phyloP scores from a whole-genome alignment of 64 coral and sea anemone genomes.

The Astreopora myriophthalma region DNA sequence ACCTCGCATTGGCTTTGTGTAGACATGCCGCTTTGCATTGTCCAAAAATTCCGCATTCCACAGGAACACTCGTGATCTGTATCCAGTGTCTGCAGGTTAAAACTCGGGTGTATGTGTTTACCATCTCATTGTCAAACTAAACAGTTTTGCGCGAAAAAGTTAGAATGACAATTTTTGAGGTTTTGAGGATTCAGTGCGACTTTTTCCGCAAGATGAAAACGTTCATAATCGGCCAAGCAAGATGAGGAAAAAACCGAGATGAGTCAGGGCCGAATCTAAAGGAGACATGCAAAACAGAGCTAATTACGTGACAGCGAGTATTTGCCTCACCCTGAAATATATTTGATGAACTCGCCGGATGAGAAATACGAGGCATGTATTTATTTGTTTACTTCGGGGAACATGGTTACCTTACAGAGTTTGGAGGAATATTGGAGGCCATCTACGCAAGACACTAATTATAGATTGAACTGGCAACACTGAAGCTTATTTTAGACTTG shows the following conservation, averaged over 20 bases:
- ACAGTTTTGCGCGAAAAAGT: not conserved
- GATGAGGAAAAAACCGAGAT: not conserved
- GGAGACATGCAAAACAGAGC: not conserved
- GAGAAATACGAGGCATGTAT: constrained; percentile 40
- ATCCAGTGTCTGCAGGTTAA: not conserved
- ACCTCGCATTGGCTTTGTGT: not conserved
- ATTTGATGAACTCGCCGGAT: constrained; percentile 20
- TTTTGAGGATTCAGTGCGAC: not conserved
- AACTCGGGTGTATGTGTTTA: not conserved
- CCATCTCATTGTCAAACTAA: not conserved
- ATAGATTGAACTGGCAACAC: not conserved
- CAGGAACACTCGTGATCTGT: not conserved
- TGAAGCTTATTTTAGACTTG: not conserved
- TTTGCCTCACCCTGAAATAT: not conserved
- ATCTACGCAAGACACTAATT: not conserved
- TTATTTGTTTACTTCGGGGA: constrained; percentile 57
- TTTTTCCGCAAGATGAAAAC: not conserved
- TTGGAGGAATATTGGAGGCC: not conserved
- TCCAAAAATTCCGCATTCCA: constrained; percentile 55
- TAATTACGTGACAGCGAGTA: constrained; percentile 23
- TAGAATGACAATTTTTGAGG: not conserved
- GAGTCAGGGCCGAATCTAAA: not conserved
- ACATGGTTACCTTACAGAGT: not conserved
- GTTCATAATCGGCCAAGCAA: not conserved
- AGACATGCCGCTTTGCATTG: not conserved